These are phyloP conservation scores for Dryobotodes eremita DNA, from an alignment of 2,888 invertebrate species.

Conservation along the genomic window DNA sequence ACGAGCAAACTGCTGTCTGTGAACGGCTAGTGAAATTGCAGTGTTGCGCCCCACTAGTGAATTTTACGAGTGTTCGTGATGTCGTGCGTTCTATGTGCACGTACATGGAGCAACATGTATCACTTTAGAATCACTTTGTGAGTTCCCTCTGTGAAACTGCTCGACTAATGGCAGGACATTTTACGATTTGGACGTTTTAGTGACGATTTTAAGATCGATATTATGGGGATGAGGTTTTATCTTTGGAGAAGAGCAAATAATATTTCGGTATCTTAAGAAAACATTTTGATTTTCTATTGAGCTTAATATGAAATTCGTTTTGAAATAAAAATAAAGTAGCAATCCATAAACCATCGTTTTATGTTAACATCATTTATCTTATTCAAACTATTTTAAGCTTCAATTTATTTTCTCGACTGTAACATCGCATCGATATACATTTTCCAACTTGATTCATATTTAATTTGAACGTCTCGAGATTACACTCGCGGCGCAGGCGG, in stretches of 20 bases:
- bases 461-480: slow-evolving; percentile 76
- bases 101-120: slow-evolving; percentile 48
- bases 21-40: slow-evolving; percentile 57
- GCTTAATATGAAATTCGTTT: not conserved
- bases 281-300: not conserved
- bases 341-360: slow-evolving; percentile 2
- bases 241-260: not conserved
- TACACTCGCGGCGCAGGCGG: slow-evolving; percentile 69
- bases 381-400: slow-evolving; percentile 61
- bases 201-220: not conserved
- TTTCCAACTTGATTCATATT: slow-evolving; percentile 77
- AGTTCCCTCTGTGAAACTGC: slow-evolving; percentile 27
- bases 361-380: slow-evolving; percentile 40
- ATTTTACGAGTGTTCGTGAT: slow-evolving; percentile 60
- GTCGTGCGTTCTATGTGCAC: slow-evolving; percentile 52
- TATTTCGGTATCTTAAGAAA: not conserved
- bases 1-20: slow-evolving; percentile 35
- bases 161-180: slow-evolving; percentile 43
- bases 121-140: slow-evolving; percentile 57
- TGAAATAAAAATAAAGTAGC: not conserved
- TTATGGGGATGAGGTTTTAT: not conserved
- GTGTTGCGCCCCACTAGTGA: slow-evolving; percentile 37
- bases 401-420: slow-evolving; percentile 62
- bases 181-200: slow-evolving; percentile 3
- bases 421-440: slow-evolving; percentile 66